A percentile compares a stretch with the other conserved stretches of the same genome.
Evolutionary conservation across 2,888 invertebrate genomes (phyloP).

Genomic region (Callimorpha dominula): DNA sequence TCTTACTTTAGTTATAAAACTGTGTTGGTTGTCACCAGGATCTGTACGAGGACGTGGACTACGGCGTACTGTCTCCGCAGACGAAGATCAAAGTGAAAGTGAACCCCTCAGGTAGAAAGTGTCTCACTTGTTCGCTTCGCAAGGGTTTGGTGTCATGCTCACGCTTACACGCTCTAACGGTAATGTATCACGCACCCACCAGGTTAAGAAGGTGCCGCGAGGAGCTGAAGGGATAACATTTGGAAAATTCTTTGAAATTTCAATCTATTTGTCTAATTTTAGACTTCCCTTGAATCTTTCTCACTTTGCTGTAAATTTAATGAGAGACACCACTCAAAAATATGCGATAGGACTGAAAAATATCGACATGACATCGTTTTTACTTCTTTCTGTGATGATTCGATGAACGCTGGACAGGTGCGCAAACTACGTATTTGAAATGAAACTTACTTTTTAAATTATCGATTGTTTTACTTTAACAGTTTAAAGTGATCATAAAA

Average conservation of each 20-base stretch:
- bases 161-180: slow-evolving; percentile 23
- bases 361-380: not conserved
- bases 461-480: too few relatives aligned
- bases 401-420: too few relatives aligned
- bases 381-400: not conserved
- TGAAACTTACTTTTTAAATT: too few relatives aligned
- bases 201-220: not conserved
- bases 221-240: not conserved
- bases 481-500: too few relatives aligned
- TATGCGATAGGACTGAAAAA: not conserved
- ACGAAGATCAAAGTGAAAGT: slow-evolving; percentile 97
- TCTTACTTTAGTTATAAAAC: not conserved
- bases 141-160: slow-evolving; percentile 40
- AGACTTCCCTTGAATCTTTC: not conserved
- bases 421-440: too few relatives aligned
- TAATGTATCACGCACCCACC: slow-evolving; percentile 11
- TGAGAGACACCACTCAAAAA: not conserved
- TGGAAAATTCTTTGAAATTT: not conserved
- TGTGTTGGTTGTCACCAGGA: slow-evolving; percentile 87
- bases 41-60: slow-evolving; percentile 95
- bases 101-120: slow-evolving; percentile 93
- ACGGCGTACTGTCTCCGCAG: slow-evolving; percentile 93
- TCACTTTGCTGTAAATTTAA: not conserved
- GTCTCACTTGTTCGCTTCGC: slow-evolving; percentile 58
- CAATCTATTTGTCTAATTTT: not conserved